These are phyloP conservation scores for Drymonia ruficornis DNA, from an alignment of 2,888 invertebrate species.

Conservation along the genomic window DNA sequence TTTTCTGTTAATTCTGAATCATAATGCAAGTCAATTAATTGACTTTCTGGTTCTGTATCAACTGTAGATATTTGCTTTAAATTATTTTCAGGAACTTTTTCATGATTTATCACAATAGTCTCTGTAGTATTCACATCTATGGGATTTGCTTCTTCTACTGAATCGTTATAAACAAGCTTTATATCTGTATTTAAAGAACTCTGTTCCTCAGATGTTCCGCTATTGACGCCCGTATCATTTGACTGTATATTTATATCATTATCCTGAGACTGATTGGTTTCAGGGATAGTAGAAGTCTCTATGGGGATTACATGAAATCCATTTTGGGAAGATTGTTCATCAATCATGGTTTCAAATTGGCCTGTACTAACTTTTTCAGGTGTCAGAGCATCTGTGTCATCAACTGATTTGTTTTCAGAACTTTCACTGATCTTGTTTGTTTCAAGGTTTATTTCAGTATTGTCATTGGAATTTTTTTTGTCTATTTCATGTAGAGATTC, in stretches of 20 bases:
- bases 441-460: slow-evolving; percentile 7
- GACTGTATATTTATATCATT: neutral
- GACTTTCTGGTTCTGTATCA: slow-evolving; percentile 32
- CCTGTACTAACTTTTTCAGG: neutral
- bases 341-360: neutral
- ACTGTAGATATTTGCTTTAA: slow-evolving; percentile 7
- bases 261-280: neutral
- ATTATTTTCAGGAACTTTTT: slow-evolving; percentile 15
- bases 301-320: neutral
- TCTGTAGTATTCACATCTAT: slow-evolving; percentile 39
- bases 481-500: slow-evolving; percentile 9
- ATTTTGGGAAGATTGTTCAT: neutral
- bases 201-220: slow-evolving; percentile 20
- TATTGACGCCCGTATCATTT: slow-evolving; percentile 11
- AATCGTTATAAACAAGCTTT: slow-evolving; percentile 45
- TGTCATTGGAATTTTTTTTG: neutral
- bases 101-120: slow-evolving; percentile 23
- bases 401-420: slow-evolving; percentile 4
- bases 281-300: neutral
- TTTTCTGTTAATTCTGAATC: slow-evolving; percentile 5
- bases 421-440: slow-evolving; percentile 5
- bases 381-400: neutral
- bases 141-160: slow-evolving; percentile 40
- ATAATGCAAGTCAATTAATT: slow-evolving; percentile 32
- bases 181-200: slow-evolving; percentile 42